A percentile compares a stretch with the other conserved stretches of the same genome.
Evolutionary conservation across 2,888 invertebrate genomes (phyloP).

Genomic region (Agrilus mali): DNA sequence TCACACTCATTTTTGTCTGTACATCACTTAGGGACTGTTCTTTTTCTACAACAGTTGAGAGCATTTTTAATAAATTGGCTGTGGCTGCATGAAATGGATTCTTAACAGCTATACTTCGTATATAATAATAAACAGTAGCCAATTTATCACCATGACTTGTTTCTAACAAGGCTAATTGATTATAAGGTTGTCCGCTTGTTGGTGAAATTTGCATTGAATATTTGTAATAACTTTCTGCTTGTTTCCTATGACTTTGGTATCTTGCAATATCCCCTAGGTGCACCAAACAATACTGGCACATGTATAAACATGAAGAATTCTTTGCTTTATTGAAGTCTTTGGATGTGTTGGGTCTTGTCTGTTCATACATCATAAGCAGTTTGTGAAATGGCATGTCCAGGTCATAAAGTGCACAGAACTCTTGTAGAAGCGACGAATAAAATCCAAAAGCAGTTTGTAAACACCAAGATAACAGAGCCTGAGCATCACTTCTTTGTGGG

Average conservation of each 20-base stretch:
- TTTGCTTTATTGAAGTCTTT: constrained; percentile 36
- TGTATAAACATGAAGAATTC: constrained; percentile 65
- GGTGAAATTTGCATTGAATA: constrained; percentile 60
- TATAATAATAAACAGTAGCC: constrained; percentile 76
- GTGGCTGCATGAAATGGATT: constrained; percentile 78
- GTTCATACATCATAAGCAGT: constrained; percentile 30
- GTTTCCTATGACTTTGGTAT: constrained; percentile 66
- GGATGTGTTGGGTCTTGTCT: constrained; percentile 18
- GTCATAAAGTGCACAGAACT: constrained; percentile 70
- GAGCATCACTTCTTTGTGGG: constrained; percentile 58
- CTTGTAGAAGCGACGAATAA: constrained; percentile 68
- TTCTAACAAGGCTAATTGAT: constrained; percentile 73
- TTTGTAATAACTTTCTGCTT: constrained; percentile 76
- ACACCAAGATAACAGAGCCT: constrained; percentile 67
- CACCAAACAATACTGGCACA: constrained; percentile 79
- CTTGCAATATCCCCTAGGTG: constrained; percentile 80
- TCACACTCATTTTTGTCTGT: constrained; percentile 46
- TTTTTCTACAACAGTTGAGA: constrained; percentile 42
- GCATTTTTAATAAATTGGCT: constrained; percentile 64
- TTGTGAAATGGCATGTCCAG: constrained; percentile 65
- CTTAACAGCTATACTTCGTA: constrained; percentile 68
- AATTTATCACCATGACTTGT: constrained; percentile 70
- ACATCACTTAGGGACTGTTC: constrained; percentile 36
- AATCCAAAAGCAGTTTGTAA: constrained; percentile 77
- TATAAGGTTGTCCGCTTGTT: constrained; percentile 77